Conservation (phyloP, 2,113 vertebrate genomes). For the Larimichthys polyactis region DNA sequence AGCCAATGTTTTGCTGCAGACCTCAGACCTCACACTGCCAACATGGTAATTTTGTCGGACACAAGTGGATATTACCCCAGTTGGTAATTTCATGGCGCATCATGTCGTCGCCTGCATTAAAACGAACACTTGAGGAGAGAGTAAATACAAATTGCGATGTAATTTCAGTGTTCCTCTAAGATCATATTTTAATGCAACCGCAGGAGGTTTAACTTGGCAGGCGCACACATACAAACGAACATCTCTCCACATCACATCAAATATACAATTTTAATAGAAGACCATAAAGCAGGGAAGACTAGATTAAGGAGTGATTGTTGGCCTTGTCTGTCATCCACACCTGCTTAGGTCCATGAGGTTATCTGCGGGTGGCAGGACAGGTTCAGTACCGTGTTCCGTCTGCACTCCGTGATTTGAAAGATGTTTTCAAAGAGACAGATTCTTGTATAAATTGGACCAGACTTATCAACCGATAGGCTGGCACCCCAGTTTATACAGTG, state of each 20-base stretch:
- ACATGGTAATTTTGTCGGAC: background rate
- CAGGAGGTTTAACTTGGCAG: too few relatives aligned
- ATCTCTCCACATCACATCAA: background rate
- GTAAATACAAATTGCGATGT: conserved; percentile 6
- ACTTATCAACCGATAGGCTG: background rate
- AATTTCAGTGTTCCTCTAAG: conserved; percentile 7
- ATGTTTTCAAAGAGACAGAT: background rate
- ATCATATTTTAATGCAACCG: background rate
- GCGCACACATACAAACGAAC: background rate
- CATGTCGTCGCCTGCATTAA: background rate
- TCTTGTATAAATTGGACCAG: background rate
- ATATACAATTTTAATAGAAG: background rate
- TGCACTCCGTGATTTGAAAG: background rate
- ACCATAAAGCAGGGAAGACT: too few relatives aligned
- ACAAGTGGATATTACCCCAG: conserved; percentile 3
- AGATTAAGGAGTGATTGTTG: background rate
- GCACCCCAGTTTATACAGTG: too few relatives aligned
- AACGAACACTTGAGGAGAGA: conserved; percentile 23
- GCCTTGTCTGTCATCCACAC: background rate
- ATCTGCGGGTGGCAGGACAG: background rate
- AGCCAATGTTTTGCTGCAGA: background rate
- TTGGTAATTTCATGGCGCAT: conserved; percentile 9
- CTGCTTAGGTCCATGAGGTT: background rate
- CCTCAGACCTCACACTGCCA: background rate
- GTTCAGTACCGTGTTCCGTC: background rate